Evolutionary conservation across 92 coral and sea anemone species (phyloP).

Genomic region (Porites divaricata): DNA sequence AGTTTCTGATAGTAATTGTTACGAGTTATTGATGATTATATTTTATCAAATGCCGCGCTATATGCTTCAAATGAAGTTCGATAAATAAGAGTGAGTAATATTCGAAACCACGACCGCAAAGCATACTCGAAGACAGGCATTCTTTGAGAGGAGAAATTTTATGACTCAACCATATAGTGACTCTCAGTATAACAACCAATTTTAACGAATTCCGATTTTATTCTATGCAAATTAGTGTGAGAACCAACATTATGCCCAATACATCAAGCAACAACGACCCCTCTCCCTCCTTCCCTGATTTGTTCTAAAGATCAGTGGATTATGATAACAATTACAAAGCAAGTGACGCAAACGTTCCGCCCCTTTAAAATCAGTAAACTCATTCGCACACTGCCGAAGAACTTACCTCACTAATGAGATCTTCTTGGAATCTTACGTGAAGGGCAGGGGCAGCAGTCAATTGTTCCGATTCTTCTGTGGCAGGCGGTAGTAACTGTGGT

Average conservation of each 20-base stretch:
- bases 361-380: constrained; percentile 25
- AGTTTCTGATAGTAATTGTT: constrained; percentile 23
- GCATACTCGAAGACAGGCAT: not conserved
- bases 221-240: constrained; percentile 24
- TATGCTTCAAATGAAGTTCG: constrained; percentile 21
- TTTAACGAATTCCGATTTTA: constrained; percentile 24
- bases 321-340: constrained; percentile 27
- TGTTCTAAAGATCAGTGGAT: not conserved
- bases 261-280: constrained; percentile 15
- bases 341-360: constrained; percentile 22
- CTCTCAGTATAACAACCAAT: constrained; percentile 20
- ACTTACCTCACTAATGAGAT: constrained; percentile 36
- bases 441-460: constrained; percentile 25
- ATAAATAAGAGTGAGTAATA: constrained; percentile 31
- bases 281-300: constrained; percentile 12
- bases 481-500: constrained; percentile 26
- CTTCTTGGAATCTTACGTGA: constrained; percentile 34
- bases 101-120: constrained; percentile 35
- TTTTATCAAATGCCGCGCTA: constrained; percentile 3
- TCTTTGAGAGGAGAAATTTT: constrained; percentile 28
- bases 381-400: constrained; percentile 27
- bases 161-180: constrained; percentile 15
- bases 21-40: constrained; percentile 9
- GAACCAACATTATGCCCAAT: too few species aligned
- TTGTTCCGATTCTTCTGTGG: constrained; percentile 27